Base-by-base conservation (phyloP, 2,888 invertebrate genomes). In the Drosophila mulleri region DNA sequence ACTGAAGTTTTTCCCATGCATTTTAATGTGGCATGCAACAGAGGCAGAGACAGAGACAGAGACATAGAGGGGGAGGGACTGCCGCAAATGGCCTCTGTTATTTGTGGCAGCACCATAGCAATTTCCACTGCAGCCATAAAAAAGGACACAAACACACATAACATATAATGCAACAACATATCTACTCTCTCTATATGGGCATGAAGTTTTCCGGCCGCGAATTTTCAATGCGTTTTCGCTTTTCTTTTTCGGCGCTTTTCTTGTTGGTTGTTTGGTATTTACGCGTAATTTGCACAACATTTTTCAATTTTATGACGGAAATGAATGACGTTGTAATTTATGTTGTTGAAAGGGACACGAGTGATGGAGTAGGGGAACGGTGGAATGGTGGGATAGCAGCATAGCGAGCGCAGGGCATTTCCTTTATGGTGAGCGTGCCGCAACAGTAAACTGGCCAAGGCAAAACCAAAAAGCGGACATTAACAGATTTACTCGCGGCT, bases 291-390 rank as follows among this genome's bases (percentile, higher is more conserved):
- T 86, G 80, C 80, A 85, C 86, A 88, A 69, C 83, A 88, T 85
- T 89, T 88, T 88, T 90, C 90, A 89, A 90, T 86, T 86, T 86
- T 88, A 89, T 86, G 89, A 61, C 88, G 86, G 86, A 86, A 86
- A 86, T 85, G 89, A 75, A 80, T 89, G 90, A 80, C 75, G 81
- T 67, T 68, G 83, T 86, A 83, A 86, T 86, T 86, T 90, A 86
- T 86, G 90, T 75, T 63, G 56, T 67, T 69, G 68, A 39, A 52
- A 63, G 42, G 47, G 39, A n/a, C 9, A 8, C 12, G 23, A 29
- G 16, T 3, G 29, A 9, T 29, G 1, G 26, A n/a, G 4, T 9
- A 8, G 12, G 11, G 14, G 18, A 29, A 12, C 2, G 32, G 9
- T 23, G 1, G 26, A 12, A 3, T 11, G n/a, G 4, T 2, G 8